These are phyloP conservation scores for Brotula barbata DNA, from an alignment of 2,797 vertebrate species.

Conservation along the genomic window DNA sequence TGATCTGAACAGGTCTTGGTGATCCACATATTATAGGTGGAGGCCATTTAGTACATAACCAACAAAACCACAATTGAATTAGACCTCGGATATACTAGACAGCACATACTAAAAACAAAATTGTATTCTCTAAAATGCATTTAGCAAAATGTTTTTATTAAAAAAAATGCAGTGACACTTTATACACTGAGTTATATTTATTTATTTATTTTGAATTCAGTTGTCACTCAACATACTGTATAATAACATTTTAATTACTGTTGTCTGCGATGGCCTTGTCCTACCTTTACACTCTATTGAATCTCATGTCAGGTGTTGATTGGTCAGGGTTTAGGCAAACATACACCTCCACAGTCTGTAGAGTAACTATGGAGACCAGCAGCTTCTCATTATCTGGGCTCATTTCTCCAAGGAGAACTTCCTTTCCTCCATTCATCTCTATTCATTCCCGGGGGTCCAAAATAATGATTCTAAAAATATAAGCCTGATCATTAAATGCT, in stretches of 20 bases:
- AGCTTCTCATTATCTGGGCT: conserved; percentile 40
- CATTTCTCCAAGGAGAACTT: conserved; percentile 43
- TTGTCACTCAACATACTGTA: not conserved
- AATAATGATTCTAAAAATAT: conserved; percentile 12
- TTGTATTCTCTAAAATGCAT: too few relatives aligned
- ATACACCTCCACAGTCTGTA: conserved; percentile 25
- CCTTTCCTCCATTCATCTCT: conserved; percentile 34
- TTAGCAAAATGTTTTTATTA: too few relatives aligned
- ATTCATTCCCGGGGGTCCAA: conserved; percentile 11
- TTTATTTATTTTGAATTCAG: not conserved
- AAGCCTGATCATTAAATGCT: conserved; percentile 17
- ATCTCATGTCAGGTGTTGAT: conserved; percentile 24
- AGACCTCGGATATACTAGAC: too few relatives aligned
- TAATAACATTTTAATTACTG: not conserved
- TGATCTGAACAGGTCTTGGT: too few relatives aligned
- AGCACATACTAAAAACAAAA: too few relatives aligned
- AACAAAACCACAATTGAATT: too few relatives aligned
- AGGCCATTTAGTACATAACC: too few relatives aligned
- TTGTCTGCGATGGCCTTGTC: not conserved
- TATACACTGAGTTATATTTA: too few relatives aligned
- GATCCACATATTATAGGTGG: too few relatives aligned
- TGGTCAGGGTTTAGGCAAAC: conserved; percentile 36
- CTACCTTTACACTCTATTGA: not conserved
- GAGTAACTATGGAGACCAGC: conserved; percentile 56
- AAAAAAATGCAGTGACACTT: too few relatives aligned